Percentiles rank a stretch among this genome's conserved stretches.
Evolutionary conservation across 1,140 invertebrate species (phyloP).

Genomic region (Leptinotarsa lineolata): DNA sequence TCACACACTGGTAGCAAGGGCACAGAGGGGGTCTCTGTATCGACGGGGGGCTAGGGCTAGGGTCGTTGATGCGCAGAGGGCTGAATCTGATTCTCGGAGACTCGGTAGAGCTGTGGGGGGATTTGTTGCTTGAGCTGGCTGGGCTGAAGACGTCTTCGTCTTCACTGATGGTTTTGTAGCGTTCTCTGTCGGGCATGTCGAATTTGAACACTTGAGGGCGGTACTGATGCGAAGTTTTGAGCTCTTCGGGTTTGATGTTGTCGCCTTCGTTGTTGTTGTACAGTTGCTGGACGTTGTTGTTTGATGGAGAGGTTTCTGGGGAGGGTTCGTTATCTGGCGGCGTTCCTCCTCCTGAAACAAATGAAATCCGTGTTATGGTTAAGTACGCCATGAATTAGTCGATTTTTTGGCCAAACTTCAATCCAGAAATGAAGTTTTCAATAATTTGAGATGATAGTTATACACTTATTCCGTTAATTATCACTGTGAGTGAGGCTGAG

Average conservation of each 20-base stretch:
- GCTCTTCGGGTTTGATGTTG: constrained; percentile 50
- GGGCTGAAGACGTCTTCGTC: constrained; percentile 65
- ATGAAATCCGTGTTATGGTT: neutral
- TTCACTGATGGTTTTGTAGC: constrained; percentile 57
- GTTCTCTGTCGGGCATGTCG: constrained; percentile 58
- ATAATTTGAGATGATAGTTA: no score
- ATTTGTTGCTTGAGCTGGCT: constrained; percentile 60
- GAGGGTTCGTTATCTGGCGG: constrained; percentile 25
- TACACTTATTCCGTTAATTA: no score
- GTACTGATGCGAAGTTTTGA: constrained; percentile 47
- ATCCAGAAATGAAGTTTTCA: no score
- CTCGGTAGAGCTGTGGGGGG: constrained; percentile 61
- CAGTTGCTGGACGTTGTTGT: constrained; percentile 43
- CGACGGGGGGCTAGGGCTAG: constrained; percentile 51
- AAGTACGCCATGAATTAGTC: no score
- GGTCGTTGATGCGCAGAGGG: constrained; percentile 62
- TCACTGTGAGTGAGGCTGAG: no score
- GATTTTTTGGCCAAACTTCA: no score
- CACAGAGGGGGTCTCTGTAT: constrained; percentile 57
- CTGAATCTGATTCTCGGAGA: constrained; percentile 65
- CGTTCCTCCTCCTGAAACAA: constrained; percentile 30
- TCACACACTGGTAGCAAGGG: constrained; percentile 58
- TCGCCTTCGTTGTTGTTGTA: constrained; percentile 52
- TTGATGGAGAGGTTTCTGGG: constrained; percentile 35
- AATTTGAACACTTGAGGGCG: constrained; percentile 60